phyloP scores from a whole-genome alignment of 2,113 vertebrate species.

The Sialia sialis region DNA sequence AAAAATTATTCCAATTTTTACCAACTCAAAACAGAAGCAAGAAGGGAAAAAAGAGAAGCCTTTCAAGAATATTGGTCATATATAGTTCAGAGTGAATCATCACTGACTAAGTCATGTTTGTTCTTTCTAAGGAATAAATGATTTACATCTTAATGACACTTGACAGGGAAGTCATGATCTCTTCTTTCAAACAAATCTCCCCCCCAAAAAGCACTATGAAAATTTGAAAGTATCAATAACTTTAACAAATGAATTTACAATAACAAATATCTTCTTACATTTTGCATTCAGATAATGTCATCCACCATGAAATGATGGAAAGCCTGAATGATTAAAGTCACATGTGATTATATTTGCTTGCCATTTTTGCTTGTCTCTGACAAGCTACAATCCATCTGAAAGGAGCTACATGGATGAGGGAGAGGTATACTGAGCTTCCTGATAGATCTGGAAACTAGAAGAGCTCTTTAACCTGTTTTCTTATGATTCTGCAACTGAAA shows the following conservation, averaged over 20 bases:
- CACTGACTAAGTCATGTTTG: not conserved
- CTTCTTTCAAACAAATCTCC: not conserved
- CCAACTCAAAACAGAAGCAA: conserved; percentile 18
- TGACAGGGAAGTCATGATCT: not conserved
- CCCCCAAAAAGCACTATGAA: not conserved
- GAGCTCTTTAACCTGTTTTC: not conserved
- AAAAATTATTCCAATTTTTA: conserved; percentile 42
- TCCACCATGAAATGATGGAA: not conserved
- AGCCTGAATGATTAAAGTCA: not conserved
- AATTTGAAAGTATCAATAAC: not conserved
- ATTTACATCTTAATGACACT: not conserved
- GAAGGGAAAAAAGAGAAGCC: not conserved
- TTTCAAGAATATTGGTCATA: conserved; percentile 17
- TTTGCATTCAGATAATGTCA: not conserved
- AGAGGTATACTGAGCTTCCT: not conserved
- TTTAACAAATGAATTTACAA: not conserved
- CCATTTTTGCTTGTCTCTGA: not conserved
- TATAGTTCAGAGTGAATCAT: conserved; percentile 34
- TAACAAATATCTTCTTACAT: not conserved
- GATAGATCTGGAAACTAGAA: not conserved
- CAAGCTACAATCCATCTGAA: not conserved
- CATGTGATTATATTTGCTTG: not conserved
- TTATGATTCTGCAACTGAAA: not conserved
- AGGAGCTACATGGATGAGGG: not conserved
- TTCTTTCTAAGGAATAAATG: conserved; percentile 40